Conservation (phyloP, 1,140 invertebrate species). For the Lasioglossum albipes region DNA sequence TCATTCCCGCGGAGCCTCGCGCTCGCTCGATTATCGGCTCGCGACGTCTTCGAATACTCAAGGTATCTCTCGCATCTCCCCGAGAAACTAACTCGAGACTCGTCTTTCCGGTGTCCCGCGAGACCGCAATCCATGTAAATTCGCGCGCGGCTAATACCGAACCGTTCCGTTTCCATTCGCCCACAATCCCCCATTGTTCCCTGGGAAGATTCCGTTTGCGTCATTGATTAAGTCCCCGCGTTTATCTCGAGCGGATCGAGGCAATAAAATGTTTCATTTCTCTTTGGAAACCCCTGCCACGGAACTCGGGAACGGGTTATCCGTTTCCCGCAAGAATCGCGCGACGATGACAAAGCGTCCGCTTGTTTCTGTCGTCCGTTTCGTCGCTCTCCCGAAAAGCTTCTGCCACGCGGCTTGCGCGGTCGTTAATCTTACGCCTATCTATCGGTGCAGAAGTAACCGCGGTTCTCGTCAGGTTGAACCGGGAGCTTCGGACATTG, state of each 20-base stretch:
- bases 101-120: background rate
- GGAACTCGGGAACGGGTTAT: background rate
- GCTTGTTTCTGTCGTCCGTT: background rate
- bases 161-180: background rate
- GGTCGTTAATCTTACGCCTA: too few relatives aligned
- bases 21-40: slow-evolving; percentile 23
- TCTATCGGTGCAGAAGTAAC: too few relatives aligned
- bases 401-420: background rate
- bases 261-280: background rate
- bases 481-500: too few relatives aligned
- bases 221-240: slow-evolving; percentile 1
- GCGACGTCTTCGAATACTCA: background rate
- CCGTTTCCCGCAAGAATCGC: background rate
- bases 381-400: background rate
- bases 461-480: too few relatives aligned
- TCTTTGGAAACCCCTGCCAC: background rate
- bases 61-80: background rate
- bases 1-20: too few relatives aligned
- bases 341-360: background rate
- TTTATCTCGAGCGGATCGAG: background rate
- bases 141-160: too few relatives aligned
- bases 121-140: too few relatives aligned
- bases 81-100: background rate
- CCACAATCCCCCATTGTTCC: background rate
- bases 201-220: background rate